These are phyloP conservation scores for Trogon surrucura DNA, from an alignment of 2,113 vertebrate species.

Conservation along the genomic window DNA sequence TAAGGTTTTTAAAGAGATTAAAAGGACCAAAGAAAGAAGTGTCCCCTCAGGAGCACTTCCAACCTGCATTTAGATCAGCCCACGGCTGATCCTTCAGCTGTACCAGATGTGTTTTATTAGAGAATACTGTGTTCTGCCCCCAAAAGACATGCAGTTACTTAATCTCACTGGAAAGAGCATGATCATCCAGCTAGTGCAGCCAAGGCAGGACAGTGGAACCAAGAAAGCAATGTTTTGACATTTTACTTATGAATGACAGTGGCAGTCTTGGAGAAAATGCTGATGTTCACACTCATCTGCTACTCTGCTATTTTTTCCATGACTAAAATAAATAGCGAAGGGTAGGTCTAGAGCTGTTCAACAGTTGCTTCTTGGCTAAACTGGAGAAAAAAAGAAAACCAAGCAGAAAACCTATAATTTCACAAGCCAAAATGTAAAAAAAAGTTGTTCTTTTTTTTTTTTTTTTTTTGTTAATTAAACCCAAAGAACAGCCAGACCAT, in stretches of 20 bases:
- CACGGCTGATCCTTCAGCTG: slow-evolving; percentile 10
- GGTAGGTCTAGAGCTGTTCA: not conserved
- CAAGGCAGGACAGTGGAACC: not conserved
- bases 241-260: slow-evolving; percentile 6
- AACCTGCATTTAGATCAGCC: slow-evolving; percentile 40
- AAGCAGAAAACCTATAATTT: not conserved
- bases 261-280: slow-evolving; percentile 45
- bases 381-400: not conserved
- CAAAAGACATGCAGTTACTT: not conserved
- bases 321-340: not conserved
- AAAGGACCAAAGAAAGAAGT: not conserved
- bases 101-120: slow-evolving; percentile 41
- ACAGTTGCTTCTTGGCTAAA: not conserved
- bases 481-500: not conserved
- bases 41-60: slow-evolving; percentile 41
- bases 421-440: not conserved
- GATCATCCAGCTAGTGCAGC: not conserved
- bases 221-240: not conserved
- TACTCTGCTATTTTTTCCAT: slow-evolving; percentile 30
- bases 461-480: not conserved
- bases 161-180: slow-evolving; percentile 7
- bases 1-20: slow-evolving; percentile 34
- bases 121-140: not conserved
- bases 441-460: too few species aligned
- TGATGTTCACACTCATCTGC: slow-evolving; percentile 2